Conservation (phyloP, 2,113 vertebrate genomes). For the Serilophus lunatus region DNA sequence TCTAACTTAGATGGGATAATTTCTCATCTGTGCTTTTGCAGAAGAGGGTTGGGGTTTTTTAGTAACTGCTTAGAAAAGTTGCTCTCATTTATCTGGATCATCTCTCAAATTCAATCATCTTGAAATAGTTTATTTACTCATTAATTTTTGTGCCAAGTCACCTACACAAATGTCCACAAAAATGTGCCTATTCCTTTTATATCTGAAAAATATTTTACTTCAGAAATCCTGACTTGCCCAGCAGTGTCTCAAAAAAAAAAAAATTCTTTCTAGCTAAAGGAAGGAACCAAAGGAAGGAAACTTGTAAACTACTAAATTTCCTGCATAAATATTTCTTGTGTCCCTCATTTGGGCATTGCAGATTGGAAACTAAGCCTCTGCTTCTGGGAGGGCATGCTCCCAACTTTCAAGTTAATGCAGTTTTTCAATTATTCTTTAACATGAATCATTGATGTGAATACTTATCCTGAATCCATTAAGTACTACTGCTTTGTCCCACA, state of each 20-base stretch:
- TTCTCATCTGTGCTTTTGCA: not conserved
- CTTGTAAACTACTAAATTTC: constrained; percentile 53
- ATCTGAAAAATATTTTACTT: not conserved
- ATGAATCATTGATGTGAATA: constrained; percentile 9
- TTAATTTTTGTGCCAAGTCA: not conserved
- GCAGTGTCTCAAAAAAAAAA: not conserved
- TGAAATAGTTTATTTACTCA: not conserved
- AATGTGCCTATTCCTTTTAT: not conserved
- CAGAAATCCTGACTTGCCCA: not conserved
- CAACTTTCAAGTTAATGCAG: not conserved
- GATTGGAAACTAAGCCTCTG: not conserved
- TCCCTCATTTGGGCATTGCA: not conserved
- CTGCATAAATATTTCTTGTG: constrained; percentile 41
- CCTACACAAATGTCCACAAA: not conserved
- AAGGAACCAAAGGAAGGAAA: constrained; percentile 59
- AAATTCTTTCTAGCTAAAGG: constrained; percentile 15
- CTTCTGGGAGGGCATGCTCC: not conserved
- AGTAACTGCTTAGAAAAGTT: not conserved
- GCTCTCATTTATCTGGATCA: not conserved
- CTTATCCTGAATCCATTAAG: not conserved
- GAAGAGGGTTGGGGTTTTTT: not conserved
- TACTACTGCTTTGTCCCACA: not conserved
- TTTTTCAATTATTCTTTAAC: not conserved
- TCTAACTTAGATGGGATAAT: not conserved
- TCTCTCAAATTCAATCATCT: not conserved